Evolutionary conservation across 2,888 invertebrate genomes (phyloP).

Genomic region (Cheilosia variabilis): DNA sequence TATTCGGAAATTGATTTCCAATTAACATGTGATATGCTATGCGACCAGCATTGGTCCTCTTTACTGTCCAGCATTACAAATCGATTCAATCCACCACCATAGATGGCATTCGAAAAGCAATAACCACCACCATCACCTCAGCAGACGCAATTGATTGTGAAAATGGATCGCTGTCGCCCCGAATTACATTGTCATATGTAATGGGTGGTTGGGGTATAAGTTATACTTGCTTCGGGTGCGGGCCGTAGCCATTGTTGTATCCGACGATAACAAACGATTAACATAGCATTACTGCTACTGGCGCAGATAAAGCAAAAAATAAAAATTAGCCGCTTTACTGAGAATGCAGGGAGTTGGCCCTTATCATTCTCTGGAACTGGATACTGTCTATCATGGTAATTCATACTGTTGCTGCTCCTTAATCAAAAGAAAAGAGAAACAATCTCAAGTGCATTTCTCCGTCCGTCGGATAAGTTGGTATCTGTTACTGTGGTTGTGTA

Average conservation of each 20-base stretch:
- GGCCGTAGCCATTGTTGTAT: conserved; percentile 3
- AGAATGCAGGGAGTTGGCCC: conserved; percentile 13
- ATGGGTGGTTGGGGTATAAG: conserved; percentile 13
- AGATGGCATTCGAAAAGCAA: conserved; percentile 23
- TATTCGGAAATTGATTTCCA: conserved; percentile 64
- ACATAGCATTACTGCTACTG: conserved; percentile 34
- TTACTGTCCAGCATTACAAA: conserved; percentile 61
- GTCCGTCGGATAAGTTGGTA: conserved; percentile 37
- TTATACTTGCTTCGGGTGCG: neutral
- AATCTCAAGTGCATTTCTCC: conserved; percentile 51
- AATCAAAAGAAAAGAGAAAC: conserved; percentile 44
- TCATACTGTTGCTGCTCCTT: conserved; percentile 22
- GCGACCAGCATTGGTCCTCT: conserved; percentile 52
- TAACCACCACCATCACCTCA: conserved; percentile 37
- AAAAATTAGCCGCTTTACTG: conserved; percentile 46
- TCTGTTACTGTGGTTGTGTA: conserved; percentile 25
- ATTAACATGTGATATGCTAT: conserved; percentile 49
- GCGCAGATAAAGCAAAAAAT: conserved; percentile 48
- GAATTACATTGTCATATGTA: conserved; percentile 6
- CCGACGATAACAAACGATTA: conserved; percentile 57
- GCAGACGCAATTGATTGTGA: conserved; percentile 37
- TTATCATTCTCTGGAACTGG: neutral
- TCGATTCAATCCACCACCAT: conserved; percentile 50
- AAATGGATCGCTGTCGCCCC: conserved; percentile 34
- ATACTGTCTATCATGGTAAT: conserved; percentile 28